Conservation (phyloP, 92 coral and sea anemone genomes). For the Heliopora coerulea region DNA sequence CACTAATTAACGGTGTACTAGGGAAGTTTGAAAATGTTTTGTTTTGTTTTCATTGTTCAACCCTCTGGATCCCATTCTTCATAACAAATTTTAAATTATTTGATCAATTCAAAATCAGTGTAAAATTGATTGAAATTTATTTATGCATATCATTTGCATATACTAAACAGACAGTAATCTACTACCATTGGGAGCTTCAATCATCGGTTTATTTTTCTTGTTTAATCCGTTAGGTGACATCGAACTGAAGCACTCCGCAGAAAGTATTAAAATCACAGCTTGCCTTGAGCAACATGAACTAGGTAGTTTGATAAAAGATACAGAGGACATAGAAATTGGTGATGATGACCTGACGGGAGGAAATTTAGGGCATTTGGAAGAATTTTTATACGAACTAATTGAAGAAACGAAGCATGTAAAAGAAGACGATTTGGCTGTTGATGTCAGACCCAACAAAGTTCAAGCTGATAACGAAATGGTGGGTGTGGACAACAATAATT, state of each 20-base stretch:
- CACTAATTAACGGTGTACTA: too few species aligned
- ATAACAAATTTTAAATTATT: too few species aligned
- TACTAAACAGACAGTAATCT: too few species aligned
- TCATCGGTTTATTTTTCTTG: too few species aligned
- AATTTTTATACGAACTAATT: slow-evolving; percentile 63
- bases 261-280: slow-evolving; percentile 58
- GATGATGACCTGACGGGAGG: slow-evolving; percentile 90
- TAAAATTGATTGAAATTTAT: too few species aligned
- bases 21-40: too few species aligned
- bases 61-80: too few species aligned
- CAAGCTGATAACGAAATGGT: slow-evolving; percentile 85
- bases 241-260: slow-evolving; percentile 42
- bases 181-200: too few species aligned
- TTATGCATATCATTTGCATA: too few species aligned
- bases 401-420: slow-evolving; percentile 53
- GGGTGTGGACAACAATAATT: not conserved
- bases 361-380: slow-evolving; percentile 68
- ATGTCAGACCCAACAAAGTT: slow-evolving; percentile 59
- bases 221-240: slow-evolving; percentile 51
- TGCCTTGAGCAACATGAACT: slow-evolving; percentile 55
- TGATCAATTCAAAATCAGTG: too few species aligned
- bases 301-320: slow-evolving; percentile 44
- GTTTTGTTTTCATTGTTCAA: too few species aligned
- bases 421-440: slow-evolving; percentile 76
- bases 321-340: slow-evolving; percentile 56